Conservation (phyloP, 2,888 invertebrate genomes). For the Drosophila neonasuta region DNA sequence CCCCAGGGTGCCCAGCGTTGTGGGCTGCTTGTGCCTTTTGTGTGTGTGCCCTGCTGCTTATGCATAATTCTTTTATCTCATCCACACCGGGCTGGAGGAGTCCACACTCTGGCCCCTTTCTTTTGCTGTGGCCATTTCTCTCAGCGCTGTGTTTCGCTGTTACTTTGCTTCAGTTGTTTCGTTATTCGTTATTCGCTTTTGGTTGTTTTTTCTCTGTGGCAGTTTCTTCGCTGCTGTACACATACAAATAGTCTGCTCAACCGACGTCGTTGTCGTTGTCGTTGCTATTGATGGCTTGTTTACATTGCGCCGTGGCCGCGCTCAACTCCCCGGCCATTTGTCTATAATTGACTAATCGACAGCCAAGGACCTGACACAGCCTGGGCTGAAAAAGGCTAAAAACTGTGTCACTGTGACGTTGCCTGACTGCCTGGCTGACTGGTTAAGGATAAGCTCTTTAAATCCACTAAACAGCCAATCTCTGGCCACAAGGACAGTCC, state of each 20-base stretch:
- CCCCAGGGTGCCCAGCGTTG: constrained; percentile 23
- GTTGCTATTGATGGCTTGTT: constrained; percentile 73
- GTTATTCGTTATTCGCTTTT: neutral
- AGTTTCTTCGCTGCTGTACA: neutral
- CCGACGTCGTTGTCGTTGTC: neutral
- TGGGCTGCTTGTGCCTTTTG: constrained; percentile 44
- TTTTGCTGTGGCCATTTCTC: neutral
- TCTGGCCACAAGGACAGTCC: constrained; percentile 15
- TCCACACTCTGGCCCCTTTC: constrained; percentile 1
- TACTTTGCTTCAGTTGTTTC: constrained; percentile 1
- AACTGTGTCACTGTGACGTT: constrained; percentile 50
- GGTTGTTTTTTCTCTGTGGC: neutral
- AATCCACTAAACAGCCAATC: constrained; percentile 27
- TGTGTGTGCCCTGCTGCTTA: constrained; percentile 55
- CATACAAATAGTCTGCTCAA: constrained; percentile 8
- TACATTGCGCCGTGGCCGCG: constrained; percentile 58
- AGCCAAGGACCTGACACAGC: constrained; percentile 37
- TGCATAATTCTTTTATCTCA: constrained; percentile 74
- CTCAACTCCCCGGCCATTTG: constrained; percentile 69
- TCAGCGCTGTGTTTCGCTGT: neutral
- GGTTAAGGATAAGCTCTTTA: constrained; percentile 33
- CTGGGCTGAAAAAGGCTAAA: neutral
- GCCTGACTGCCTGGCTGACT: constrained; percentile 17
- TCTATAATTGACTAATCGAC: constrained; percentile 76
- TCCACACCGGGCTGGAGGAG: constrained; percentile 29